Conservation (phyloP, 2,113 vertebrate genomes). For the Saccopteryx bilineata region DNA sequence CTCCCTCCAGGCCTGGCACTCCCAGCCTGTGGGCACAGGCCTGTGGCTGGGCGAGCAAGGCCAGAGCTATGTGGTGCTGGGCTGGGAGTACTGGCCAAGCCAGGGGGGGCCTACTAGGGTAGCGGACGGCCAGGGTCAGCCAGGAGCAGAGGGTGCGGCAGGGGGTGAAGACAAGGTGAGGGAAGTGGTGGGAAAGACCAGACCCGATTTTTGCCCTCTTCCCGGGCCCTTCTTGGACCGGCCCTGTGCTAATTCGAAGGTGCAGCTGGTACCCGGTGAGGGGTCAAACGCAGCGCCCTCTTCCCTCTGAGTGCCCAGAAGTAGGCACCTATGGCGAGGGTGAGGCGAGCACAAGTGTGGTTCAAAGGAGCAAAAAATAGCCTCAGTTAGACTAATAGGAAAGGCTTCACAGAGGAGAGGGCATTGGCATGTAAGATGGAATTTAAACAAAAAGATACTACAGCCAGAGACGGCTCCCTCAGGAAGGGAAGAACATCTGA, state of each 20-base stretch:
- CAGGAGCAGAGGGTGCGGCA: not conserved
- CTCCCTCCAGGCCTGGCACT: not conserved
- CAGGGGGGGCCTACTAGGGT: not conserved
- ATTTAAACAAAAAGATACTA: not conserved
- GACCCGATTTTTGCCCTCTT: not conserved
- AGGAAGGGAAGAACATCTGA: not conserved
- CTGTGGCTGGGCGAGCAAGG: not conserved
- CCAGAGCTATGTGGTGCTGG: not conserved
- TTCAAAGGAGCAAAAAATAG: not conserved
- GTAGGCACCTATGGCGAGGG: not conserved
- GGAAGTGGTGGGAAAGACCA: not conserved
- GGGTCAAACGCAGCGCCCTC: not conserved
- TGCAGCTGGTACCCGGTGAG: not conserved
- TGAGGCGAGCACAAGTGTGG: not conserved
- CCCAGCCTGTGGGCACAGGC: not conserved
- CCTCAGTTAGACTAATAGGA: not conserved
- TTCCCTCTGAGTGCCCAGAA: not conserved
- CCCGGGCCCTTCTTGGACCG: not conserved
- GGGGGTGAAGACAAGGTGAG: not conserved
- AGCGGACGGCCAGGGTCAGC: not conserved
- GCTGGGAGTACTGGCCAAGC: not conserved
- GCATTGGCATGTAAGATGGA: not conserved
- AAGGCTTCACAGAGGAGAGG: not conserved
- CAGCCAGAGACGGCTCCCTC: not conserved
- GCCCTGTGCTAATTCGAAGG: not conserved